A percentile compares a stretch with the other conserved stretches of the same genome.
These are phyloP conservation scores for Dipodomys merriami DNA, from an alignment of 2,113 vertebrate species.

Conservation along the genomic window DNA sequence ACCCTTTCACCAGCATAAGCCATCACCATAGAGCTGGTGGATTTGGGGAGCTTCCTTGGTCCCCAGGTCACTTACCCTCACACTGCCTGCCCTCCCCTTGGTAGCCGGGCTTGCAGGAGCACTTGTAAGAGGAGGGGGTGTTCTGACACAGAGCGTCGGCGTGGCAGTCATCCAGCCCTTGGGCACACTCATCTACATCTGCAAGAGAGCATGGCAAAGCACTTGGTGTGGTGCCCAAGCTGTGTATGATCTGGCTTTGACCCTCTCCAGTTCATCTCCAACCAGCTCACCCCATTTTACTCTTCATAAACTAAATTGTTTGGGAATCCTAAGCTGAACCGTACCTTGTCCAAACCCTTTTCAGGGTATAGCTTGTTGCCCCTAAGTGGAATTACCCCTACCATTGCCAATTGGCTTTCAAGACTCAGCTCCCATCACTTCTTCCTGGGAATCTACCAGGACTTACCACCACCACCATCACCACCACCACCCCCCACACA, in stretches of 20 bases:
- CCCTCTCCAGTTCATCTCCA: neutral
- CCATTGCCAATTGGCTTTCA: neutral
- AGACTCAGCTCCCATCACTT: neutral
- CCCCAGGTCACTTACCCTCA: constrained; percentile 85
- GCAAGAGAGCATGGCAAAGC: constrained; percentile 69
- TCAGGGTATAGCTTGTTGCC: neutral
- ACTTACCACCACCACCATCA: too few species aligned
- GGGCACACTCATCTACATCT: constrained; percentile 96
- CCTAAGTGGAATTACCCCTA: neutral
- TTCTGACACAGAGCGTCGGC: constrained; percentile 96
- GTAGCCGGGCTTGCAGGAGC: constrained; percentile 95
- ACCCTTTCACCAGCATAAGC: neutral
- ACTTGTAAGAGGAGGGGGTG: constrained; percentile 94
- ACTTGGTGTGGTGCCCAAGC: neutral
- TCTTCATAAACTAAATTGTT: neutral
- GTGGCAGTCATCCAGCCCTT: constrained; percentile 95
- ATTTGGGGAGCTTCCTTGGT: neutral
- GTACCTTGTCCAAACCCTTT: neutral
- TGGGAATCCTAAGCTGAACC: neutral
- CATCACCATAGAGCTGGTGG: neutral
- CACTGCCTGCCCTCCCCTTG: constrained; percentile 94
- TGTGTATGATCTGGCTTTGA: neutral
- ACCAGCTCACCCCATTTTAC: neutral
- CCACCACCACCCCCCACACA: too few species aligned
- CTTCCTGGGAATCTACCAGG: neutral